phyloP scores from a whole-genome alignment of 2,888 invertebrate genomes.

The Dicycla oo region DNA sequence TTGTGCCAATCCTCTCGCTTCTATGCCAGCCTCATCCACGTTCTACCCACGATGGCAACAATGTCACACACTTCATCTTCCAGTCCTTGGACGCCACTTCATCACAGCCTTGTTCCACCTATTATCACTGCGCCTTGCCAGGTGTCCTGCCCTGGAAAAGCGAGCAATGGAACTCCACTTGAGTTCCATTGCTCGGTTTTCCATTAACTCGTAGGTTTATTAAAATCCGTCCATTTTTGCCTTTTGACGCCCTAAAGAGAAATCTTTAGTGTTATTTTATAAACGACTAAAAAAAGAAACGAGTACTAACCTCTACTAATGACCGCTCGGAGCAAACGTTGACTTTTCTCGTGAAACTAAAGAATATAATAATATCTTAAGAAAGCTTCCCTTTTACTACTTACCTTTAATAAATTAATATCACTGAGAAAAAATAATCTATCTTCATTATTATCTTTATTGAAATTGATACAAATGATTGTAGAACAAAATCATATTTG shows the following conservation, averaged over 20 bases:
- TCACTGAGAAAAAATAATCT: conserved; percentile 2
- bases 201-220: background rate
- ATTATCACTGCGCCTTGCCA: background rate
- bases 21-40: background rate
- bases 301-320: background rate
- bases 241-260: background rate
- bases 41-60: background rate
- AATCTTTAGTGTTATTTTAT: background rate
- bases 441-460: conserved; percentile 12
- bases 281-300: background rate
- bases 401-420: background rate
- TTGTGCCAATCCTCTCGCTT: background rate
- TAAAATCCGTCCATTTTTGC: background rate
- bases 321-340: background rate
- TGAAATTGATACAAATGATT: conserved; percentile 38
- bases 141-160: background rate
- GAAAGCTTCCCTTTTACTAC: background rate
- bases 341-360: background rate
- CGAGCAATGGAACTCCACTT: too few relatives aligned
- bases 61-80: background rate
- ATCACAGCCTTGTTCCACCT: background rate
- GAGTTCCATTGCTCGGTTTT: background rate
- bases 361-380: background rate
- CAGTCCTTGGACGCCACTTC: background rate
- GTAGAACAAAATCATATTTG: conserved; percentile 11